Base-by-base conservation (phyloP, 2,888 invertebrate genomes). In the Neoaliturus tenellus region DNA sequence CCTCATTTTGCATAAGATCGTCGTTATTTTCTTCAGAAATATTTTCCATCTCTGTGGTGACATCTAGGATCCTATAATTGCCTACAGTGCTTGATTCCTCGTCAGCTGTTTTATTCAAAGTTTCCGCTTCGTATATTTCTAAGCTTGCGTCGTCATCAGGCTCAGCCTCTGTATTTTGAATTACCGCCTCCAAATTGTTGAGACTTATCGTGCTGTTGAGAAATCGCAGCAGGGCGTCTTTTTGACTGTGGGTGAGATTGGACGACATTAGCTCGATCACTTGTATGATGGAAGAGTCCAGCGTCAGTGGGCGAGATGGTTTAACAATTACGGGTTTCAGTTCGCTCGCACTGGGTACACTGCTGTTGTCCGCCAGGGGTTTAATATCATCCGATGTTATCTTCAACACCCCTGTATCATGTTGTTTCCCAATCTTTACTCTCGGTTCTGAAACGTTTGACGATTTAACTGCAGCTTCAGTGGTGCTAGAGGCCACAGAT, bases 161-260 rank as follows among this genome's bases (percentile, higher is more conserved):
- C n/a, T 83, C 83, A 17, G 75, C 75, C 23, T 83, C 62, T 20
- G 83, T 83, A 33, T 83, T 83, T 83, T 75, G 75, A 25, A 83
- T 83, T 14, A 83, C 75, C 6, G 83, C 83, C 33, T 75, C 82
- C n/a, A 82, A 51, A 73, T 39, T 41, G 12, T 83, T 62, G 28
- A 83, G 58, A 31, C 58, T 83, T 25, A 83, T 28, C 17, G 62
- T 41, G 28, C 44, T 81, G 81, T 81, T 81, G 20, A 81, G 71
- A 14, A 69, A 67, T 1, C 28, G 69, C 31, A 81, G 14, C 0
- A 81, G 51, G 48, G 69, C 23, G 28, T 81, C 48, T 23, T 67
- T 69, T 33, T 81, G 81, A n/a, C 28, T 39, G 44, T 48, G 17
- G n/a, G 81, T 81, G 23, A 81, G 51, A 31, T 81, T 81, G 8